Conservation (phyloP, 2,797 vertebrate genomes). For the Poeciliopsis infans region DNA sequence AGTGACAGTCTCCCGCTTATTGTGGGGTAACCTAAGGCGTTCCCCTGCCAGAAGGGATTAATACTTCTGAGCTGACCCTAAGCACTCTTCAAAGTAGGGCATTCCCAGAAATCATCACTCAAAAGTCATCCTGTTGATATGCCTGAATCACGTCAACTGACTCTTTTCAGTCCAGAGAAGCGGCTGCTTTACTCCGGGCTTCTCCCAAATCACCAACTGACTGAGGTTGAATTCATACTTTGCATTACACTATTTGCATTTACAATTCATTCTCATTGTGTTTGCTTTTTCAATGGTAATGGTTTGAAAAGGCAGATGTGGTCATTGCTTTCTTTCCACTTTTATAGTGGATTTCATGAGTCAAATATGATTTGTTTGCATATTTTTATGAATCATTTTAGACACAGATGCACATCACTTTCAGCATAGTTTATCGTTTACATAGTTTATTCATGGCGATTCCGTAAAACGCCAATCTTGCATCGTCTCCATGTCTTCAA, state of each 20-base stretch:
- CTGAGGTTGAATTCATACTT: neutral
- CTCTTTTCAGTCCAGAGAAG: neutral
- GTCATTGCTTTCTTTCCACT: neutral
- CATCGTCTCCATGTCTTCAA: constrained; percentile 3
- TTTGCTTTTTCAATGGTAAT: neutral
- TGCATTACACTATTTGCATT: neutral
- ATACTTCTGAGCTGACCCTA: neutral
- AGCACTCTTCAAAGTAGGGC: neutral
- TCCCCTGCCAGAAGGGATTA: neutral
- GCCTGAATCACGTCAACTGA: neutral
- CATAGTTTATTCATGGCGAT: constrained; percentile 12
- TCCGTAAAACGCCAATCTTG: neutral
- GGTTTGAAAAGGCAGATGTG: neutral
- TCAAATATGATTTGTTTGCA: constrained; percentile 16
- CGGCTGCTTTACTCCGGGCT: neutral
- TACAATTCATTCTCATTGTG: neutral
- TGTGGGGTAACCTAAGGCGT: neutral
- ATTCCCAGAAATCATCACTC: neutral
- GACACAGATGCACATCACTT: neutral
- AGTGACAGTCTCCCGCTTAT: neutral
- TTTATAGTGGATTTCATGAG: constrained; percentile 12
- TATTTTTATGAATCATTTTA: constrained; percentile 1
- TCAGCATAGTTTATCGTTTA: neutral
- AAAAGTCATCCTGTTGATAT: neutral
- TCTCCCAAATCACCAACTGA: neutral